Evolutionary conservation across 37 sponge, comb jelly and placozoan species (phyloP), one percentile per base, ranked within the genome.

Genomic region (Theonella swinhoei): DNA sequence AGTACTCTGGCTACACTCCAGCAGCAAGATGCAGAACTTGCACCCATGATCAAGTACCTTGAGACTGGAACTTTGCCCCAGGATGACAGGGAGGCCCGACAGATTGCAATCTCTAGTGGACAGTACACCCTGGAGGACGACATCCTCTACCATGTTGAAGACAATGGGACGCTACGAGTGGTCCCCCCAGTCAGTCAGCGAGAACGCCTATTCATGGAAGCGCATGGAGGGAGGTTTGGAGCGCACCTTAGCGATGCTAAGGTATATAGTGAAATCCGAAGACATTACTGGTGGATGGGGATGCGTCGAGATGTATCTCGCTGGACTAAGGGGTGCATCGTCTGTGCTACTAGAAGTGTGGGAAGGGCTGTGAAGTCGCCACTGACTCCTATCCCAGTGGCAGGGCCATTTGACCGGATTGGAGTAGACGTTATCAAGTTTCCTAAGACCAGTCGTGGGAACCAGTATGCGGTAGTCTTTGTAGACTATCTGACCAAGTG

Each of bases 401-500:
- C 41, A 1, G 79, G 80, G 0, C 85, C 85, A 31, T 89, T 83
- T 68, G 78, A 88, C 30, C 43, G 87, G 9, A 68, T 87, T 39
- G 87, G 74, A 28, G 87, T 86, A 26, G 80, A 85, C 41, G 72
- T 85, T 23, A 29, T 83, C 11, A 74, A 79, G 33, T 79, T 87
- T 28, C 87, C 87, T 4, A 26, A n/a, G n/a, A n/a, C n/a, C n/a
- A n/a, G n/a, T n/a, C n/a, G n/a, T n/a, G n/a, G n/a, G n/a, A n/a
- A n/a, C n/a, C n/a, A n/a, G n/a, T n/a, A n/a, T n/a, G n/a, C n/a
- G n/a, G n/a, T n/a, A n/a, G n/a, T n/a, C n/a, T 83, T 89, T 41
- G 74, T 83, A 60, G 90, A 89, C n/a, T n/a, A n/a, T n/a, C n/a
- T n/a, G n/a, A n/a, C n/a, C n/a, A 77, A 85, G 37, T 85, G 78